A percentile compares a stretch with the other conserved stretches of the same genome.
phyloP scores from a whole-genome alignment of 2,797 vertebrate genomes.

The Hephaestus fuliginosus region DNA sequence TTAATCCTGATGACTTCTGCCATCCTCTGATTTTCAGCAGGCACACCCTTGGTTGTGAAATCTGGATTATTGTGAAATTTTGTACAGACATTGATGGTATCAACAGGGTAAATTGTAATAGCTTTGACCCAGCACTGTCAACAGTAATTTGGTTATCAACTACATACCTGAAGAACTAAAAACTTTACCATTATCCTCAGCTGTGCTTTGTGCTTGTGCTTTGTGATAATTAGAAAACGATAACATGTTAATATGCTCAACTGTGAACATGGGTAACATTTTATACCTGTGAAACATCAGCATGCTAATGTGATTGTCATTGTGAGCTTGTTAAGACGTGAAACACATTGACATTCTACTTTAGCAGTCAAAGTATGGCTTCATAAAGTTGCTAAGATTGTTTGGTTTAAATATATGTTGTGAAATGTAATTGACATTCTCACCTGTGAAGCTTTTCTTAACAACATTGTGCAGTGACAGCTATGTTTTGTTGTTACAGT shows the following conservation, averaged over 20 bases:
- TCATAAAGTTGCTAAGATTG: neutral
- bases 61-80: neutral
- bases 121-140: no score
- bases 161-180: no score
- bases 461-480: neutral
- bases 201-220: no score
- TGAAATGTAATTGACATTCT: neutral
- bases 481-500: constrained; percentile 19
- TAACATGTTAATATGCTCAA: neutral
- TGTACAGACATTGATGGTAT: neutral
- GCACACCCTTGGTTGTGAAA: no score
- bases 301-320: neutral
- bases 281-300: neutral
- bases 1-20: neutral
- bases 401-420: neutral
- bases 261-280: neutral
- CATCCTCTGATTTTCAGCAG: no score
- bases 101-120: neutral
- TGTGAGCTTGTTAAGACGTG: no score
- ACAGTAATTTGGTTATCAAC: no score
- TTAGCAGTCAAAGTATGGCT: neutral
- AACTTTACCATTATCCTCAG: no score
- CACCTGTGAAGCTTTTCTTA: constrained; percentile 4
- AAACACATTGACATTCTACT: neutral
- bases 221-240: no score